Evolutionary conservation across 2,797 vertebrate species (phyloP).

Genomic region (Urocyon cinereoargenteus): DNA sequence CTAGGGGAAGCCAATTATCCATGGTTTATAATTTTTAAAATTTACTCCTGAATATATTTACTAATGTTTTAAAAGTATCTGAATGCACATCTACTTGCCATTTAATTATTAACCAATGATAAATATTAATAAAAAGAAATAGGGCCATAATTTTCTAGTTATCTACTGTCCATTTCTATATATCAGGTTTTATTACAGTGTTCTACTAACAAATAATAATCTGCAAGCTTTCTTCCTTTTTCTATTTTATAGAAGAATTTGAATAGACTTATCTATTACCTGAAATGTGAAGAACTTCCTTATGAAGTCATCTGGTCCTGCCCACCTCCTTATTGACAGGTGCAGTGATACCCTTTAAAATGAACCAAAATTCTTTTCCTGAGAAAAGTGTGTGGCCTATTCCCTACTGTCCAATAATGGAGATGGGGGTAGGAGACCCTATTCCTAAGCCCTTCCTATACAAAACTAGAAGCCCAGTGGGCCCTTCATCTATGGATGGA

Average conservation of each 20-base stretch:
- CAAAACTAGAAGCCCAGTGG: not conserved
- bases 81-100: not conserved
- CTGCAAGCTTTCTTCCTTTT: not conserved
- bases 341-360: not conserved
- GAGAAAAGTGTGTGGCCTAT: not conserved
- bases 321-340: not conserved
- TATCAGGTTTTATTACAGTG: not conserved
- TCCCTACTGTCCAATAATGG: not conserved
- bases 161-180: not conserved
- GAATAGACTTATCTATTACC: not conserved
- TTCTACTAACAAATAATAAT: not conserved
- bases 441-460: not conserved
- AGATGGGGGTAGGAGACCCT: not conserved
- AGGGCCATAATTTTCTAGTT: slow-evolving; percentile 16
- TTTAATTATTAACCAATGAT: slow-evolving; percentile 2
- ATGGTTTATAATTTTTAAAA: slow-evolving; percentile 35
- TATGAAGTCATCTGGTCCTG: not conserved
- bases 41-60: slow-evolving; percentile 27
- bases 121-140: slow-evolving; percentile 15
- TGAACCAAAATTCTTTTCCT: not conserved
- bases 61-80: slow-evolving; percentile 50
- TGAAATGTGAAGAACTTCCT: not conserved
- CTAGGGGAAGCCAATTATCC: not conserved
- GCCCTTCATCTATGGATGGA: not conserved
- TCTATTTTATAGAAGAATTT: not conserved